phyloP scores from a whole-genome alignment of 2,113 vertebrate species.

The Ursus arctos region DNA sequence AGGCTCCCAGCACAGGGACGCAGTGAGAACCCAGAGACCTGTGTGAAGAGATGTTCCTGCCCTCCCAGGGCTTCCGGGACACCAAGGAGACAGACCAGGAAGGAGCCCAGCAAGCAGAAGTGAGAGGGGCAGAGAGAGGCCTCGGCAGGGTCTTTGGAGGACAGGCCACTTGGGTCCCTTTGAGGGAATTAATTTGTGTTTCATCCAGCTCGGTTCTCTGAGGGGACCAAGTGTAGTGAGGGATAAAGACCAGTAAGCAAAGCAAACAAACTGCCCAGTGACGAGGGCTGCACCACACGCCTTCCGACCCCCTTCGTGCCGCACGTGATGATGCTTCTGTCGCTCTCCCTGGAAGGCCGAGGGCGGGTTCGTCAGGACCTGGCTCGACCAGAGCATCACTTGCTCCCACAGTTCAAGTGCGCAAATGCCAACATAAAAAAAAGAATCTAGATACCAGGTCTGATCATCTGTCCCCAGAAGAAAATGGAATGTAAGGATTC shows the following conservation, averaged over 20 bases:
- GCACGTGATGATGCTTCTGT: background rate
- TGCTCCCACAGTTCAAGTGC: background rate
- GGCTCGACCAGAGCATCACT: background rate
- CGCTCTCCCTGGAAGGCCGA: background rate
- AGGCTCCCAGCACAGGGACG: background rate
- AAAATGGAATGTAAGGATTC: background rate
- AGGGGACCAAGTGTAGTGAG: background rate
- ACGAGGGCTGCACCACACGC: background rate
- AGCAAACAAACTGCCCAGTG: background rate
- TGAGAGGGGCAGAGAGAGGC: background rate
- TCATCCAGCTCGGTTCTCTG: background rate
- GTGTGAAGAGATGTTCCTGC: background rate
- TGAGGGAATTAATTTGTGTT: background rate
- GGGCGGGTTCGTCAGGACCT: background rate
- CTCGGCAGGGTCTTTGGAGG: background rate
- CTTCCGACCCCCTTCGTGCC: background rate
- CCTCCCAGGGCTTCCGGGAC: accelerated
- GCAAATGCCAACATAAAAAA: background rate
- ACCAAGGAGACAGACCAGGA: no score
- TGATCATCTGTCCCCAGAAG: background rate
- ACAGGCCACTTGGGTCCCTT: background rate
- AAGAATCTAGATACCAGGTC: background rate
- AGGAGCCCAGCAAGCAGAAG: background rate
- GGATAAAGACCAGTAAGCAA: background rate
- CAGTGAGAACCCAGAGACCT: background rate